Conservation (phyloP, 2,888 invertebrate genomes). For the Polydesmus complanatus region DNA sequence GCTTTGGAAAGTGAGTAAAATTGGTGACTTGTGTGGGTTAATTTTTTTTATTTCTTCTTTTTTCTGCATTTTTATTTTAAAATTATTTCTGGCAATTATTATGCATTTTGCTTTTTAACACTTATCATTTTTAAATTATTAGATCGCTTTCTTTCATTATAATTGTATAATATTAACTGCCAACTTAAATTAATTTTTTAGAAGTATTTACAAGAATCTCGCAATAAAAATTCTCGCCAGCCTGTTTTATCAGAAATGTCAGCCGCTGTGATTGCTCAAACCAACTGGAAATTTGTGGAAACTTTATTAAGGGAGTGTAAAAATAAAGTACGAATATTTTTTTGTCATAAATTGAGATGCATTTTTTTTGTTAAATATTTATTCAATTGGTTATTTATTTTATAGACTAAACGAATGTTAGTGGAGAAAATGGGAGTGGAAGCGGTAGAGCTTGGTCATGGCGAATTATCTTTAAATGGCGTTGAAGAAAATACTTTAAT, state of each 20-base stretch:
- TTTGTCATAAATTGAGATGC: not conserved
- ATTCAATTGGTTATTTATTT: not conserved
- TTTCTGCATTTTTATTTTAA: no score
- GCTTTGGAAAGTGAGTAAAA: constrained; percentile 1
- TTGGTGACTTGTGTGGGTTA: not conserved
- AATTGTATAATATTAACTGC: not conserved
- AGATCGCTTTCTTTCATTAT: no score
- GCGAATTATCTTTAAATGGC: constrained; percentile 50
- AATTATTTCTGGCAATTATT: no score
- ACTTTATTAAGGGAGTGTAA: constrained; percentile 71
- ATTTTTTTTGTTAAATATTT: constrained; percentile 3
- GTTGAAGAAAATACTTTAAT: constrained; percentile 96
- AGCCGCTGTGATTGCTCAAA: constrained; percentile 83
- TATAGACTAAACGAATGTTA: constrained; percentile 91
- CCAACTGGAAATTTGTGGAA: constrained; percentile 96
- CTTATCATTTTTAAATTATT: no score
- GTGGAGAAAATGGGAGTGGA: constrained; percentile 98
- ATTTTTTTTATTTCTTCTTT: no score
- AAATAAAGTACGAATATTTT: constrained; percentile 12
- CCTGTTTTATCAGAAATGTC: constrained; percentile 30
- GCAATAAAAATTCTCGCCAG: constrained; percentile 26
- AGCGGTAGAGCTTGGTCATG: constrained; percentile 83
- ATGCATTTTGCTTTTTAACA: no score
- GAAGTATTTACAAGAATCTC: constrained; percentile 33
- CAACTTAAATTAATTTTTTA: no score